A percentile compares a stretch with the other conserved stretches of the same genome.
These are phyloP conservation scores for Ligdia adustata DNA, from an alignment of 2,888 invertebrate species.

Conservation along the genomic window DNA sequence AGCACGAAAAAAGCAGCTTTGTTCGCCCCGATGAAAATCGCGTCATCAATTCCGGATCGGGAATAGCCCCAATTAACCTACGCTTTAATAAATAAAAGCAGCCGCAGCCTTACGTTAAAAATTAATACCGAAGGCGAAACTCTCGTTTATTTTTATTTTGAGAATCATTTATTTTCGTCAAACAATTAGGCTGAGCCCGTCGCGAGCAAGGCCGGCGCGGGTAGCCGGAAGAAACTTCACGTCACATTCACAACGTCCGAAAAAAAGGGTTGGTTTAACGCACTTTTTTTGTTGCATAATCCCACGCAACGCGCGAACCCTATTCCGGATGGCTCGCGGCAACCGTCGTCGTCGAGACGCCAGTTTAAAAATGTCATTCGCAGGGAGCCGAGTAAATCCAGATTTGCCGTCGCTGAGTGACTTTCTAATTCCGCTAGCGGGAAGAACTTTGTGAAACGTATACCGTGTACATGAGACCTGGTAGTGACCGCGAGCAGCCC, in stretches of 20 bases:
- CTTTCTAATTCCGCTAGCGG: constrained; percentile 75
- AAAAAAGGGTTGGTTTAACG: constrained; percentile 73
- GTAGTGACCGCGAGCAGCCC: constrained; percentile 71
- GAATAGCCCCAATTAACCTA: constrained; percentile 48
- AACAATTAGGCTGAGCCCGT: constrained; percentile 76
- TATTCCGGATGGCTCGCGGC: constrained; percentile 54
- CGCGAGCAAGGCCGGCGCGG: constrained; percentile 61
- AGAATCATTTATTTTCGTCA: constrained; percentile 82
- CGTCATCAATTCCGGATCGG: constrained; percentile 31
- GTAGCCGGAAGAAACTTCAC: constrained; percentile 71
- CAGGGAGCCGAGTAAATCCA: constrained; percentile 72
- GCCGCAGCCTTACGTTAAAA: constrained; percentile 68
- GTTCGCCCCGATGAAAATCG: constrained; percentile 26
- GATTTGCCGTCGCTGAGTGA: constrained; percentile 78
- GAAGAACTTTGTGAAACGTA: constrained; percentile 81
- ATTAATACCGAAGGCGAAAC: constrained; percentile 75
- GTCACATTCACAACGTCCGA: constrained; percentile 63
- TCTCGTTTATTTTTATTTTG: constrained; percentile 80
- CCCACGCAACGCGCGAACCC: constrained; percentile 60
- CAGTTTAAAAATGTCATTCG: constrained; percentile 76
- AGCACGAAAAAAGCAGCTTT: constrained; percentile 25
- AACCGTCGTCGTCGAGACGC: constrained; percentile 52
- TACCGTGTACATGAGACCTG: constrained; percentile 77
- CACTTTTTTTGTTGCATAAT: constrained; percentile 75
- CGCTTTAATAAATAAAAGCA: constrained; percentile 53